Evolutionary conservation across 1,140 invertebrate species (phyloP), one percentile per base, ranked within the genome.

Genomic region (Ostrea edulis): DNA sequence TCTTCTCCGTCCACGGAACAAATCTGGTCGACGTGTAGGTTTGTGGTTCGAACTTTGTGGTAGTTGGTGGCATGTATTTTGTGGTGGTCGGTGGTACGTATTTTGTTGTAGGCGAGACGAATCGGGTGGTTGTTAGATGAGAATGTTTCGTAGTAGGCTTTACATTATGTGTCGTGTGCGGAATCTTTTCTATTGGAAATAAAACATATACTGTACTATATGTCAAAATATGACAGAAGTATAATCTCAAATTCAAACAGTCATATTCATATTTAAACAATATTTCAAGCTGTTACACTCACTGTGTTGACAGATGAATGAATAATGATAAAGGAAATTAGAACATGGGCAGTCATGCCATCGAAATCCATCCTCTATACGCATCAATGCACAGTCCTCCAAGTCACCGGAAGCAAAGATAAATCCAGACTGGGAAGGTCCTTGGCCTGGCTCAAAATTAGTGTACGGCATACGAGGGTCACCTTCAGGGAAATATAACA

Each of bases 251-350:
- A 44, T 5, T n/a, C n/a, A n/a, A n/a, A 44, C 35, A 44, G 5
- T 44, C 35, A 44, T 1, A 44, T 44, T 44, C 5, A 44, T 2
- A 44, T 2, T 44, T 44, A 44, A 44, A 44, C 35, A 5, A 44
- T 44, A 44, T n/a, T n/a, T n/a, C n/a, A n/a, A n/a, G n/a, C n/a
- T n/a, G 35, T 5, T 44, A 44, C 17, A 58, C 83, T 58, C 58
- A 85, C 83, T 54, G 51, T 85, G 53, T 62, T 85, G 83, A 58
- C 83, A 85, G 12, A 85, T 85, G 35, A 58, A 85, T 35, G 52
- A 85, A 22, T 85, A 85, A 20, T 85, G 83, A 44, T 58, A 85
- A 22, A 62, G 20, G 29, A 52, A 52, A n/a, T 35, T 54, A 55
- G 53, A 35, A 35, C 83, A 85, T 52, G 83, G 83, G 14, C 35